Percentiles rank a stretch among this genome's conserved stretches.
These are phyloP conservation scores for Danio jaintianensis DNA, from an alignment of 2,797 vertebrate genomes.

Conservation along the genomic window DNA sequence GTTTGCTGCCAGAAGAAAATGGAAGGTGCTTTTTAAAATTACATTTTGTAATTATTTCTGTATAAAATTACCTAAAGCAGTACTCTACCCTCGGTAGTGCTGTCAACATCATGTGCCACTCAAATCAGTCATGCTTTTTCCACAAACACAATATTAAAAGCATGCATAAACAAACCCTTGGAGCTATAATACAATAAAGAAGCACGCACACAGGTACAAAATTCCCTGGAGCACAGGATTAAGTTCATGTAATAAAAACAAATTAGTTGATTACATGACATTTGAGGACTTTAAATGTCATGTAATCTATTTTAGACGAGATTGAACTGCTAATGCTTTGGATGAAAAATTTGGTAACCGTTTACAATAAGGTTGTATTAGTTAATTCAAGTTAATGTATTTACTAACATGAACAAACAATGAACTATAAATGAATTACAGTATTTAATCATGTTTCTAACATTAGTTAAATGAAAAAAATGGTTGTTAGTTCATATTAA, in stretches of 20 bases:
- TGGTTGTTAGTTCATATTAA: too few relatives aligned
- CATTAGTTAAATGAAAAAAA: too few relatives aligned
- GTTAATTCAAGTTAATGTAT: too few relatives aligned
- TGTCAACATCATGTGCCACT: conserved; percentile 12
- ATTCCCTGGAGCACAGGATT: background rate
- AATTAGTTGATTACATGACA: background rate
- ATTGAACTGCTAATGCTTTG: background rate
- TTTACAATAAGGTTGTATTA: too few relatives aligned
- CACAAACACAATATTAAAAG: background rate
- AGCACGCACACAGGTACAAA: background rate
- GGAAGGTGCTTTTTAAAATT: conserved; percentile 84
- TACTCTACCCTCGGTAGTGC: background rate
- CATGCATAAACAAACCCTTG: conserved; percentile 10
- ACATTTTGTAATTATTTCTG: background rate
- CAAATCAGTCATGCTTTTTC: background rate
- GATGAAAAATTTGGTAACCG: background rate
- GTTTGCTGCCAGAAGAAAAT: conserved; percentile 95
- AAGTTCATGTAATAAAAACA: background rate
- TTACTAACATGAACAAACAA: too few relatives aligned
- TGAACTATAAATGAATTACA: too few relatives aligned
- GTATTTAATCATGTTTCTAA: too few relatives aligned
- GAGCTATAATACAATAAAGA: conserved; percentile 13
- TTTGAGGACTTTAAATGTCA: background rate
- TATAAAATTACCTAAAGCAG: background rate
- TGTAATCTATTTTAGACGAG: background rate